Percentiles rank a stretch among this genome's conserved stretches.
Conservation (phyloP, 2,113 vertebrate species). For the Chloebia gouldiae region DNA sequence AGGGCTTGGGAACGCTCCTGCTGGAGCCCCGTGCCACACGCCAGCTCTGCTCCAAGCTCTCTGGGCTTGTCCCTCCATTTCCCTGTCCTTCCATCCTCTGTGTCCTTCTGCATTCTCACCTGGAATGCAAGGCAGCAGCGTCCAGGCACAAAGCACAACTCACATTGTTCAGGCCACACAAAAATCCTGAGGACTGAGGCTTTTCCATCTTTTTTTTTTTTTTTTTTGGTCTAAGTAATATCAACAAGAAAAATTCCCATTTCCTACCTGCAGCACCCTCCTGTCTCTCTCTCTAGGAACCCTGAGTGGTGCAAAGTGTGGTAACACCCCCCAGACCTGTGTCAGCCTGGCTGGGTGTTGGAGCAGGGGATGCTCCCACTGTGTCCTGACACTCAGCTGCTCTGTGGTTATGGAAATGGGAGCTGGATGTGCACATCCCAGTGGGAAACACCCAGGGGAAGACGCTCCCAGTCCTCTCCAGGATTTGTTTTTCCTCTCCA, state of each 20-base stretch:
- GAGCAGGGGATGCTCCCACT: fast-evolving
- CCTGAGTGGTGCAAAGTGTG: fast-evolving
- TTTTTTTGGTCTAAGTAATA: background rate
- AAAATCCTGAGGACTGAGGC: background rate
- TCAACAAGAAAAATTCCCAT: background rate
- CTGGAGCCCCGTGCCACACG: background rate
- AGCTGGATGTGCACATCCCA: background rate
- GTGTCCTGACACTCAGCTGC: fast-evolving
- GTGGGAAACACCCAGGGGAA: background rate
- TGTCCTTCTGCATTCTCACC: background rate
- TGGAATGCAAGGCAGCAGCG: background rate
- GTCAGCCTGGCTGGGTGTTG: background rate
- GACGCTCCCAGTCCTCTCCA: background rate
- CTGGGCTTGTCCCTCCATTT: background rate
- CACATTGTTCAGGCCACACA: background rate
- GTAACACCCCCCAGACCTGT: too few species aligned
- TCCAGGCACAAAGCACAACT: background rate
- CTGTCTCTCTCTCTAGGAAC: background rate
- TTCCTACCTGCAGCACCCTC: background rate
- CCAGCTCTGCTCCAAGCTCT: background rate
- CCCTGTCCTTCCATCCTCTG: background rate
- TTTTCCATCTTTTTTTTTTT: background rate
- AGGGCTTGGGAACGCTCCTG: background rate
- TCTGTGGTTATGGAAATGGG: fast-evolving
- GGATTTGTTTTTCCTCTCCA: background rate